Base-by-base conservation (phyloP, 2,888 invertebrate genomes). In the Tenthredo amoena region DNA sequence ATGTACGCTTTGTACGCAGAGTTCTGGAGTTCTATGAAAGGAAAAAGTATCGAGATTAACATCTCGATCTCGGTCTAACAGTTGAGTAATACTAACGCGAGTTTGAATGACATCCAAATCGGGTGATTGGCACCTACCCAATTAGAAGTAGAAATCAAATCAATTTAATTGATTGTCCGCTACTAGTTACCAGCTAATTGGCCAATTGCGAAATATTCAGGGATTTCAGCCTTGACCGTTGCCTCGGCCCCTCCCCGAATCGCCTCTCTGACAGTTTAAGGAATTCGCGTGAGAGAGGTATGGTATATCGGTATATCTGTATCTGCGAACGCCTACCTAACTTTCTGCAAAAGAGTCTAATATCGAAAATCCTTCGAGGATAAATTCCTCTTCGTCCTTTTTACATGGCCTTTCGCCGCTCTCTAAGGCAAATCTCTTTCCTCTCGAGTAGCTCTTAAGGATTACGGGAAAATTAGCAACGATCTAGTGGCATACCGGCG, bases 121-220 rank as follows among this genome's bases (percentile, higher is more conserved):
- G 47, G 34, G 58, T 77, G 85, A 85, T 85, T 85, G 85, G 85
- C 85, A 85, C 85, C 85, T 85, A 79, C 43, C 85, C 85, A 85
- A 85, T 85, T 85, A 85, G 62, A 76, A 31, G 77, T 79, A 40
- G 50, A 85, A 77, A 79, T 68, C 77, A 79, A 74, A 79, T 68
- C 77, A 79, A 74, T 76, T 62, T 77, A 68, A 68, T 65, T 50
- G 77, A 85, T 79, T 62, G 47, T 58, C 37, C 21, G 77, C 62
- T 43, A 65, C 77, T 58, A 76, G 58, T 58, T 43, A 79, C 50
- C 77, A 77, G 71, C 77, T 85, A 85, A 85, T 85, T 85, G 85
- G 68, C 77, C 74, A 85, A 85, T 85, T 37, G 77, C 79, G 68
- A 83, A 83, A 83, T 68, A 81, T 81, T 81, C 62, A n/a, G 37